Percentiles rank a stretch among this genome's conserved stretches.
These are phyloP conservation scores for Rhamnusium bicolor DNA, from an alignment of 2,888 invertebrate genomes.

Conservation along the genomic window DNA sequence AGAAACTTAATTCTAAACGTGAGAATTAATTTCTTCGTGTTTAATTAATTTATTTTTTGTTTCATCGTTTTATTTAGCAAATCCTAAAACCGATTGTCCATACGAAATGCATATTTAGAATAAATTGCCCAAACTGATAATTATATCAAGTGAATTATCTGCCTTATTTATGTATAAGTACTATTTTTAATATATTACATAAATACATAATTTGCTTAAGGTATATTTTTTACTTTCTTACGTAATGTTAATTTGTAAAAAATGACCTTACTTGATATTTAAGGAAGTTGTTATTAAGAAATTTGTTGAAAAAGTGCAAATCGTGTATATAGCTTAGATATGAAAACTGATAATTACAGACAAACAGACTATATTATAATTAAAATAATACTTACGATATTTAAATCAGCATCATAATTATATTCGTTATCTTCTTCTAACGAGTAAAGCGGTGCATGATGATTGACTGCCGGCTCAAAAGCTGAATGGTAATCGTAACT, in stretches of 20 bases:
- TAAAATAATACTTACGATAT: constrained; percentile 89
- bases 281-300: too few relatives aligned
- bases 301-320: too few relatives aligned
- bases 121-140: neutral
- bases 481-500: constrained; percentile 96
- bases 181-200: neutral
- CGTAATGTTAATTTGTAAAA: neutral
- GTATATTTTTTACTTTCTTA: neutral
- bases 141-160: neutral
- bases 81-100: neutral
- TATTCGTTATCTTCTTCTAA: constrained; percentile 89
- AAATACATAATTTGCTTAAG: neutral
- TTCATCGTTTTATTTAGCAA: neutral
- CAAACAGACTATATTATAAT: too few relatives aligned
- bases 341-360: too few relatives aligned
- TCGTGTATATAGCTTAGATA: too few relatives aligned
- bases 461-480: constrained; percentile 91
- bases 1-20: neutral
- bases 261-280: too few relatives aligned
- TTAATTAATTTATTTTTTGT: neutral
- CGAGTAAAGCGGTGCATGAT: constrained; percentile 89
- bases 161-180: neutral
- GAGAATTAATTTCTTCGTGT: neutral
- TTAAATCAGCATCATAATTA: constrained; percentile 89
- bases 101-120: neutral